Conservation (phyloP, 1,140 invertebrate genomes). For the Pseudomyrmex pallidus region DNA sequence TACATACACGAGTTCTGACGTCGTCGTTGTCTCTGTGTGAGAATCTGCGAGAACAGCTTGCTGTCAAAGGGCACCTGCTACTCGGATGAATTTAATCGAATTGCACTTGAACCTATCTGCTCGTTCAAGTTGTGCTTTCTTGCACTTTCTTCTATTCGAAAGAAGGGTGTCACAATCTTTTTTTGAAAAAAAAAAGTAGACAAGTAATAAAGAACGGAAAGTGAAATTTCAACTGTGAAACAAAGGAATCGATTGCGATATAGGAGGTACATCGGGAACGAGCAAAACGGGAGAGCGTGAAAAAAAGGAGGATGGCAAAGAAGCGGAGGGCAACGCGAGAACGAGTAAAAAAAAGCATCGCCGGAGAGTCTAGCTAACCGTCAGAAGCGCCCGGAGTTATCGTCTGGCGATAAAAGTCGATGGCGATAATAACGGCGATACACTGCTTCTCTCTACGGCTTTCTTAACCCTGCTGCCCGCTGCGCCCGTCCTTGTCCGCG, state of each 20-base stretch:
- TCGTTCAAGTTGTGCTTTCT: neutral
- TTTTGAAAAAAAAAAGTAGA: neutral
- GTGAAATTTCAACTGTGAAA: constrained; percentile 9
- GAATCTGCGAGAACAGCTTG: constrained; percentile 39
- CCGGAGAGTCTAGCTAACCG: constrained; percentile 69
- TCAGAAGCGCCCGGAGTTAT: constrained; percentile 75
- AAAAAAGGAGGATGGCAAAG: constrained; percentile 19
- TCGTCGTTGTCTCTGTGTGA: constrained; percentile 10
- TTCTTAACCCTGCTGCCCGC: constrained; percentile 37
- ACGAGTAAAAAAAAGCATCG: constrained; percentile 65
- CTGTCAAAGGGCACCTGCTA: constrained; percentile 62
- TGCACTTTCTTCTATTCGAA: neutral
- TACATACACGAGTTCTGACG: constrained; percentile 10
- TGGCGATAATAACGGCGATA: constrained; percentile 80
- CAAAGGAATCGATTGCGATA: constrained; percentile 1
- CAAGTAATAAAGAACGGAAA: constrained; percentile 5
- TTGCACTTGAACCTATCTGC: constrained; percentile 37
- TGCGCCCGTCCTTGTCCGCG: constrained; percentile 41
- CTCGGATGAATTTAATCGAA: constrained; percentile 40
- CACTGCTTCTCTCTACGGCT: constrained; percentile 57
- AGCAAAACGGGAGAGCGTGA: constrained; percentile 11
- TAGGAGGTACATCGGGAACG: neutral
- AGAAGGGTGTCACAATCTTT: too few species aligned
- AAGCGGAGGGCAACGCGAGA: constrained; percentile 54
- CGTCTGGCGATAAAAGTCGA: constrained; percentile 80